These are phyloP conservation scores for Coranthus polyacanthus DNA, from an alignment of 2,797 vertebrate species.

Conservation along the genomic window DNA sequence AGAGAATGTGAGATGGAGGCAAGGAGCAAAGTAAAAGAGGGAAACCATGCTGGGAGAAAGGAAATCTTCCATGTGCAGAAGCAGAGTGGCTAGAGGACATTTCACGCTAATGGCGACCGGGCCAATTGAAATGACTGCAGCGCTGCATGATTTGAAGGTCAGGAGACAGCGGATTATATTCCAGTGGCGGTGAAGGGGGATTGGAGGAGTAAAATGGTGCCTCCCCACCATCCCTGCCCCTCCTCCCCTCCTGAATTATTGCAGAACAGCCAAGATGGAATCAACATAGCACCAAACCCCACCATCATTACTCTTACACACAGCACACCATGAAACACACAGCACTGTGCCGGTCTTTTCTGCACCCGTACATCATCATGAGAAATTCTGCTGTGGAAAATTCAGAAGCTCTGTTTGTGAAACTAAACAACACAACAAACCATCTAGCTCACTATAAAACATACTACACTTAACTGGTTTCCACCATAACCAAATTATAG, in stretches of 20 bases:
- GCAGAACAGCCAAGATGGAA: slow-evolving; percentile 83
- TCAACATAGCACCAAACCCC: slow-evolving; percentile 78
- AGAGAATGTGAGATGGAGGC: slow-evolving; percentile 73
- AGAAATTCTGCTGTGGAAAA: slow-evolving; percentile 63
- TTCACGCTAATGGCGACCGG: slow-evolving; percentile 86
- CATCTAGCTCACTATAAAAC: slow-evolving; percentile 1
- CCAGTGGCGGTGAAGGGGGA: slow-evolving; percentile 80
- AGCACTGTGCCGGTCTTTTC: slow-evolving; percentile 38
- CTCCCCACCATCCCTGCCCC: slow-evolving; percentile 60
- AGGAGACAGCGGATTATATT: slow-evolving; percentile 89
- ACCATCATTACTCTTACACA: slow-evolving; percentile 78
- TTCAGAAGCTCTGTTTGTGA: slow-evolving; percentile 43
- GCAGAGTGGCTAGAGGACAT: slow-evolving; percentile 87
- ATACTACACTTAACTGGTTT: slow-evolving; percentile 15
- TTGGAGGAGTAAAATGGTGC: slow-evolving; percentile 81
- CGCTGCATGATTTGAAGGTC: slow-evolving; percentile 88
- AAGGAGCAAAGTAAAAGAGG: slow-evolving; percentile 79
- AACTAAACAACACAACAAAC: slow-evolving; percentile 46
- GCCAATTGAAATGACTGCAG: slow-evolving; percentile 88
- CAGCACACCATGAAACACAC: slow-evolving; percentile 65
- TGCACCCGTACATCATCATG: slow-evolving; percentile 54
- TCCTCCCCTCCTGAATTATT: slow-evolving; percentile 76
- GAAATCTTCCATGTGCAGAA: slow-evolving; percentile 84
- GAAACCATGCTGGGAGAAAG: slow-evolving; percentile 85
- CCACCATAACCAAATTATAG: slow-evolving; percentile 28